Evolutionary conservation across 2,113 vertebrate genomes (phyloP).

Genomic region (Cercopithecus mona): DNA sequence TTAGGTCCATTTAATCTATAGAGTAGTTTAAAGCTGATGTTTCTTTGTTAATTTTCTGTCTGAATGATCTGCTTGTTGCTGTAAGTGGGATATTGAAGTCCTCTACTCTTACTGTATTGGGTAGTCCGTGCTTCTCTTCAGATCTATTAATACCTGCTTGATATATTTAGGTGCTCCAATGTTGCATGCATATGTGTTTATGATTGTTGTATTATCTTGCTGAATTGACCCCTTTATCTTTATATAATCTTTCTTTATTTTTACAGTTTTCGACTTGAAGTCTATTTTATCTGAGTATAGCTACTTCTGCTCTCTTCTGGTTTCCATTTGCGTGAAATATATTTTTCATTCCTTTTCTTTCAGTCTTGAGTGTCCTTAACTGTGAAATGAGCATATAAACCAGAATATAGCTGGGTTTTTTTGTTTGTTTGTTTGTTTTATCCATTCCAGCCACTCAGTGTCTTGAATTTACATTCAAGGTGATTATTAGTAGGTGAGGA

Average conservation of each 20-base stretch:
- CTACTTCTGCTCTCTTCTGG: background rate
- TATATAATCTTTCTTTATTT: background rate
- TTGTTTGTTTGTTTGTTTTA: background rate
- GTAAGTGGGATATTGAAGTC: background rate
- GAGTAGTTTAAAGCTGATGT: no score
- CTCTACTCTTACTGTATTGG: background rate
- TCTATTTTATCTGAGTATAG: background rate
- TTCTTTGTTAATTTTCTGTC: background rate
- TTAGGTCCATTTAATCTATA: background rate
- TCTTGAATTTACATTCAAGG: background rate
- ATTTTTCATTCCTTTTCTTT: background rate
- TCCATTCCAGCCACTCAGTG: background rate
- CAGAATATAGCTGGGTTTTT: background rate
- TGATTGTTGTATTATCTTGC: no score
- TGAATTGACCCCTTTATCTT: no score
- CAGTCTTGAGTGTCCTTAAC: background rate
- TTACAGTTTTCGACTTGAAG: background rate
- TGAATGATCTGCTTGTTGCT: no score
- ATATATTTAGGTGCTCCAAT: no score
- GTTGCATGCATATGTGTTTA: no score
- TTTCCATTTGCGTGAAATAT: background rate
- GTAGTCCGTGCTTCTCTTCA: background rate
- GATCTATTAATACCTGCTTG: no score
- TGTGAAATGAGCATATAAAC: background rate
- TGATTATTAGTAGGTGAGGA: background rate